Conservation (phyloP, 2,113 vertebrate genomes). For the Peucedramus taeniatus region DNA sequence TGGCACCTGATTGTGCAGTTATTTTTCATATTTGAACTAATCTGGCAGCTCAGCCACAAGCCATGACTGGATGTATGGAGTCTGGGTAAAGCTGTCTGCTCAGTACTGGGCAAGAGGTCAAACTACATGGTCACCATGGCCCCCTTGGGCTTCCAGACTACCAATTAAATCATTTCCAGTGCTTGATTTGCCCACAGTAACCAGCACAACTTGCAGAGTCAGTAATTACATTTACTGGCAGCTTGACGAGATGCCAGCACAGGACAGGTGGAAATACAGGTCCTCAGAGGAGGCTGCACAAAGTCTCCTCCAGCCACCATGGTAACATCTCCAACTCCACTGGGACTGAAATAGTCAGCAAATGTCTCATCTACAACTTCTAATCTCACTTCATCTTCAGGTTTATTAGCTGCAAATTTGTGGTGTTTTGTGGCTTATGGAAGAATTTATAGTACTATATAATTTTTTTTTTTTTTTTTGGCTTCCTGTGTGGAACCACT, state of each 20-base stretch:
- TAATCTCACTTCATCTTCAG: conserved; percentile 61
- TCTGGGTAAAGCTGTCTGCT: neutral
- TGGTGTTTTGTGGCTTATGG: conserved; percentile 68
- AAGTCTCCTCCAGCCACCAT: neutral
- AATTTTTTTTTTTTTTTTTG: conserved; percentile 40
- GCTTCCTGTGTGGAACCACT: conserved; percentile 69
- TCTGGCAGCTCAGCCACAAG: neutral
- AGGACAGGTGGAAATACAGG: neutral
- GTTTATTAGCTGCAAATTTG: conserved; percentile 75
- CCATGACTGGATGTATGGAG: neutral
- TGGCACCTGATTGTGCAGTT: neutral
- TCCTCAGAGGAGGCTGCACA: neutral
- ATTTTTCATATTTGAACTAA: neutral
- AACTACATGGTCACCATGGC: neutral
- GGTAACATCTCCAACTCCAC: neutral
- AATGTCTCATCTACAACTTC: conserved; percentile 27
- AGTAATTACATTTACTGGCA: neutral
- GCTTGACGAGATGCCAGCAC: neutral
- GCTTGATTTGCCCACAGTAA: neutral
- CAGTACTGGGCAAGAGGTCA: neutral
- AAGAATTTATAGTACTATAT: conserved; percentile 73
- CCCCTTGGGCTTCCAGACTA: neutral
- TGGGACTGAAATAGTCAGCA: neutral
- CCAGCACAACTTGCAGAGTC: neutral
- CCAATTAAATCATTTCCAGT: conserved; percentile 19